Evolutionary conservation across 1,140 invertebrate species (phyloP).

Genomic region (Saccostrea glomerata): DNA sequence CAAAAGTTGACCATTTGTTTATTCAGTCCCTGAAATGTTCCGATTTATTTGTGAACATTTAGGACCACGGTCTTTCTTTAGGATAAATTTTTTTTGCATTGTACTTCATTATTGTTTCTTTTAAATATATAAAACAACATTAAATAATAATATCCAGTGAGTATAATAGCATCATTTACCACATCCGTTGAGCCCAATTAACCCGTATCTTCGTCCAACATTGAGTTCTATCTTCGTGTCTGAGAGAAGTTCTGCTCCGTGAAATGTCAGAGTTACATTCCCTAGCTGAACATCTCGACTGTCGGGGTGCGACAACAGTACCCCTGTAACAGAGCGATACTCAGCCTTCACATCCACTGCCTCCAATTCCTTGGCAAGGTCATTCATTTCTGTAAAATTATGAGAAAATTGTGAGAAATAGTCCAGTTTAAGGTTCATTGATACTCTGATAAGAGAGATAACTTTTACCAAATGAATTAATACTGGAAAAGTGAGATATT

Average conservation of each 20-base stretch:
- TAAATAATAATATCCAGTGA: too few species aligned
- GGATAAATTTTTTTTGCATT: too few species aligned
- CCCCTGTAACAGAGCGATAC: slow-evolving; percentile 95
- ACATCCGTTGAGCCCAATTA: slow-evolving; percentile 97
- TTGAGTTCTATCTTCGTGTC: slow-evolving; percentile 98
- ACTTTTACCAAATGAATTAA: too few species aligned
- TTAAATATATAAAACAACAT: too few species aligned
- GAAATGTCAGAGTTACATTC: slow-evolving; percentile 98
- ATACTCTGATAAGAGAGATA: too few species aligned
- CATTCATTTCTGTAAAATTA: slow-evolving; percentile 84
- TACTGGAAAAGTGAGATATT: too few species aligned
- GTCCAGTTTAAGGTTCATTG: too few species aligned
- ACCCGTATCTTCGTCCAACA: slow-evolving; percentile 96
- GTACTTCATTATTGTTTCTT: too few species aligned
- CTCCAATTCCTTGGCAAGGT: slow-evolving; percentile 86
- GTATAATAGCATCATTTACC: slow-evolving; percentile 81
- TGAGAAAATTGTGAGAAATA: slow-evolving; percentile 81
- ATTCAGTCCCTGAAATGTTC: too few species aligned
- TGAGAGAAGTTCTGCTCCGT: slow-evolving; percentile 95
- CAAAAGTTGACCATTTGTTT: too few species aligned
- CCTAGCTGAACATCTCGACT: slow-evolving; percentile 98
- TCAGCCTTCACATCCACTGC: slow-evolving; percentile 95
- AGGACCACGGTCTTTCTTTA: too few species aligned
- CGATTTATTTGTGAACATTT: too few species aligned
- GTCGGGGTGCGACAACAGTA: slow-evolving; percentile 94